These are phyloP conservation scores for Oophaga sylvatica DNA, from an alignment of 2,797 vertebrate genomes.

Conservation along the genomic window DNA sequence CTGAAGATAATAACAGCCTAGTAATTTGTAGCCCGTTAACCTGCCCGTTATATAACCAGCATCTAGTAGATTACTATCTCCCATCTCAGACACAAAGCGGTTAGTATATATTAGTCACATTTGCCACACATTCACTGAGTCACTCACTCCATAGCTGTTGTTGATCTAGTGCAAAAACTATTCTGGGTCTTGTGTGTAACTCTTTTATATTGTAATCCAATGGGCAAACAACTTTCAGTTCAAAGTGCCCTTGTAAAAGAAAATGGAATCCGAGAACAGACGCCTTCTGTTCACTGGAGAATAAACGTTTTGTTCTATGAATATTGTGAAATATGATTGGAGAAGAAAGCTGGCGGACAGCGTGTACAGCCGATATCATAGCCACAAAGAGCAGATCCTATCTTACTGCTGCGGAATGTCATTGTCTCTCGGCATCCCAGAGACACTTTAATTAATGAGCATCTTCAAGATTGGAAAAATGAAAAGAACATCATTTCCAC, in stretches of 20 bases:
- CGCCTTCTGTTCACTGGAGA: conserved; percentile 54
- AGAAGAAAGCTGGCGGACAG: conserved; percentile 38
- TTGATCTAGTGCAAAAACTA: conserved; percentile 31
- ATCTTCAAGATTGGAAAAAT: not conserved
- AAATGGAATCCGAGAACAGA: conserved; percentile 50
- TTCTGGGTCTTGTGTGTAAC: conserved; percentile 14
- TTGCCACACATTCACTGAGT: not conserved
- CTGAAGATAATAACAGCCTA: too few species aligned
- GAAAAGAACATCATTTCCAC: not conserved
- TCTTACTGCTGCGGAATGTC: conserved; percentile 54
- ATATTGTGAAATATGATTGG: conserved; percentile 46
- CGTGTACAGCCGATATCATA: conserved; percentile 52
- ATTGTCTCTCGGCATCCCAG: conserved; percentile 8
- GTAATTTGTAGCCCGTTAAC: too few species aligned
- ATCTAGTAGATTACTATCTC: not conserved
- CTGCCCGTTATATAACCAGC: not conserved
- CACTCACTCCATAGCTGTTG: not conserved
- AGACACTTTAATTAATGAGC: not conserved
- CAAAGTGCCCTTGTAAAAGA: conserved; percentile 53
- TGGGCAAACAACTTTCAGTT: conserved; percentile 49
- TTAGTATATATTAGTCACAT: conserved; percentile 1
- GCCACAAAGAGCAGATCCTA: conserved; percentile 47
- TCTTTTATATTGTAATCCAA: conserved; percentile 18
- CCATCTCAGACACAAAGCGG: not conserved
- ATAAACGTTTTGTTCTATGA: conserved; percentile 54